Percentiles rank a stretch among this genome's conserved stretches.
phyloP scores from a whole-genome alignment of 2,888 invertebrate species.

The Drosophila barbarae region DNA sequence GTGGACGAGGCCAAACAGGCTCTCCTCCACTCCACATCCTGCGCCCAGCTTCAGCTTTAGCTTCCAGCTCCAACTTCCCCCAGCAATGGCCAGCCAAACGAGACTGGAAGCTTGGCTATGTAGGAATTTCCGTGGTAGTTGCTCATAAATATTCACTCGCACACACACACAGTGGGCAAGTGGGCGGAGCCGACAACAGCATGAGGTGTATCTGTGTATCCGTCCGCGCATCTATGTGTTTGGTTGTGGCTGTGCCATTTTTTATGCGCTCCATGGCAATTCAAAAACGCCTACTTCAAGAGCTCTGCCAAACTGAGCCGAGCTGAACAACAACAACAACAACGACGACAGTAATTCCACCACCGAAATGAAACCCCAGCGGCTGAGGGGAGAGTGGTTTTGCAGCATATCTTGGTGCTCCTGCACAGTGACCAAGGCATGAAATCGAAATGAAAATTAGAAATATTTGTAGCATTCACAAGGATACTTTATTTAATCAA shows the following conservation, averaged over 20 bases:
- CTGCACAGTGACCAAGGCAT: constrained; percentile 51
- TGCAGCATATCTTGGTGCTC: constrained; percentile 38
- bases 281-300: constrained; percentile 76
- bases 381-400: neutral
- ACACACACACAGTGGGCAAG: constrained; percentile 58
- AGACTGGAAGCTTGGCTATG: constrained; percentile 60
- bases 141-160: constrained; percentile 61
- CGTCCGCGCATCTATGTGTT: constrained; percentile 26
- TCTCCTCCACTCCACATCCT: constrained; percentile 1
- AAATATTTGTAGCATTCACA: too few relatives aligned
- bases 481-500: too few relatives aligned
- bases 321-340: constrained; percentile 42
- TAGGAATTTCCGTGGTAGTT: constrained; percentile 64
- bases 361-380: constrained; percentile 28
- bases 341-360: constrained; percentile 44
- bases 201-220: constrained; percentile 64
- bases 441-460: neutral
- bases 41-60: constrained; percentile 16
- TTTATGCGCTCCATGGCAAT: constrained; percentile 72
- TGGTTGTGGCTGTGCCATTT: constrained; percentile 49
- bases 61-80: constrained; percentile 52
- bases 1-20: constrained; percentile 56
- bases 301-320: constrained; percentile 40
- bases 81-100: constrained; percentile 54
- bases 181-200: constrained; percentile 77